Evolutionary conservation across 2,888 invertebrate species (phyloP).

Genomic region (Trisateles emortualis): DNA sequence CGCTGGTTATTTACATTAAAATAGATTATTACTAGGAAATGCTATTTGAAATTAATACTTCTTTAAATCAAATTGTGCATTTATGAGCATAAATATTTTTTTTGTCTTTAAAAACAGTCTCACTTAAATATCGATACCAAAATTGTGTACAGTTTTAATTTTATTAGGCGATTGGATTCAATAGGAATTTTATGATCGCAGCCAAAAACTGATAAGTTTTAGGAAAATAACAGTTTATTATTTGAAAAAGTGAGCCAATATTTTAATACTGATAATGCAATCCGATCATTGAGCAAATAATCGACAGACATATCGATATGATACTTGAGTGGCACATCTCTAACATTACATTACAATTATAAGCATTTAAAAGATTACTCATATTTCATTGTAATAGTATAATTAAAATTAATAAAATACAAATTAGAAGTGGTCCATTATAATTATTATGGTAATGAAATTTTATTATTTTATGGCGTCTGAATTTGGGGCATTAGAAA

Average conservation of each 20-base stretch:
- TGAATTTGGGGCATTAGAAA: slow-evolving; percentile 19
- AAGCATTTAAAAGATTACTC: slow-evolving; percentile 23
- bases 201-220: slow-evolving; percentile 3
- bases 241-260: slow-evolving; percentile 12
- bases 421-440: slow-evolving; percentile 40
- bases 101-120: no score
- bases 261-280: slow-evolving; percentile 46
- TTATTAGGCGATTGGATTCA: neutral
- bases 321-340: slow-evolving; percentile 36
- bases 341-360: slow-evolving; percentile 26
- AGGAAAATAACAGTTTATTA: neutral
- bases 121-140: no score
- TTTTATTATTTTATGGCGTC: slow-evolving; percentile 12
- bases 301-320: slow-evolving; percentile 22
- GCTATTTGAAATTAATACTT: slow-evolving; percentile 17
- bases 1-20: slow-evolving; percentile 4
- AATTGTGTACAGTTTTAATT: neutral
- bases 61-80: neutral
- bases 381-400: slow-evolving; percentile 38
- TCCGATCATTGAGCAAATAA: slow-evolving; percentile 50
- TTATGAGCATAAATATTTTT: neutral
- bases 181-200: no score
- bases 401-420: slow-evolving; percentile 29
- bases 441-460: slow-evolving; percentile 28
- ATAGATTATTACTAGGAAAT: no score